phyloP scores from a whole-genome alignment of 2,888 invertebrate genomes.

The Auanema freiburgensis region DNA sequence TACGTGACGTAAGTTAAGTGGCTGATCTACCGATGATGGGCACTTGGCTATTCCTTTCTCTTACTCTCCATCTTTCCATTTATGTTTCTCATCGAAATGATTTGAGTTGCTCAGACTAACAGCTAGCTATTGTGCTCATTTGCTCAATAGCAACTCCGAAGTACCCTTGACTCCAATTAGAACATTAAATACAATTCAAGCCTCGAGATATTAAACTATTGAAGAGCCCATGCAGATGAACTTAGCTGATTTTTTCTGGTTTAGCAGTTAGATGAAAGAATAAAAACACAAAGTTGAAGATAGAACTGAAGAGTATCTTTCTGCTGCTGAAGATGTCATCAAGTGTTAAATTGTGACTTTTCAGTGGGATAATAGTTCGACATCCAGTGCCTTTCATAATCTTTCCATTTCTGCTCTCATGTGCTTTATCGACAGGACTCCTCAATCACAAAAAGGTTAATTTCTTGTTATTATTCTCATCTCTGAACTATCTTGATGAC shows the following conservation, averaged over 20 bases:
- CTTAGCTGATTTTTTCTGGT: not conserved
- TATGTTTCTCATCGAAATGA: too few species aligned
- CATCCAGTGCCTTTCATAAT: slow-evolving; percentile 57
- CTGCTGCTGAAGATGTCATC: not conserved
- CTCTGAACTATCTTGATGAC: not conserved
- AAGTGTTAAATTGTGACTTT: too few species aligned
- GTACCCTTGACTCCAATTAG: too few species aligned
- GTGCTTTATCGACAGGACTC: slow-evolving; percentile 51
- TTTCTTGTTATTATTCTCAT: not conserved
- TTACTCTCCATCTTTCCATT: too few species aligned
- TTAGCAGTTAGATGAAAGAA: not conserved
- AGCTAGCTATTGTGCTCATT: too few species aligned
- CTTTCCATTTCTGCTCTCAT: slow-evolving; percentile 53
- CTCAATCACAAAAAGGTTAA: slow-evolving; percentile 34
- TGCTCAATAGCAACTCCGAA: too few species aligned
- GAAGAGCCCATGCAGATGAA: not conserved
- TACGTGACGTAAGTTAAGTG: too few species aligned
- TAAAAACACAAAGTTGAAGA: not conserved
- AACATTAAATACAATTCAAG: too few species aligned
- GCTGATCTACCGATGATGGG: too few species aligned
- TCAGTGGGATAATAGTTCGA: slow-evolving; percentile 45
- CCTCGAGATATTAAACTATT: too few species aligned
- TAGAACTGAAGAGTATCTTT: not conserved
- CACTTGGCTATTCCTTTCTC: too few species aligned
- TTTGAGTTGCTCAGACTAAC: too few species aligned